These are phyloP conservation scores for Stratiomys singularior DNA, from an alignment of 2,888 invertebrate genomes.

Conservation along the genomic window DNA sequence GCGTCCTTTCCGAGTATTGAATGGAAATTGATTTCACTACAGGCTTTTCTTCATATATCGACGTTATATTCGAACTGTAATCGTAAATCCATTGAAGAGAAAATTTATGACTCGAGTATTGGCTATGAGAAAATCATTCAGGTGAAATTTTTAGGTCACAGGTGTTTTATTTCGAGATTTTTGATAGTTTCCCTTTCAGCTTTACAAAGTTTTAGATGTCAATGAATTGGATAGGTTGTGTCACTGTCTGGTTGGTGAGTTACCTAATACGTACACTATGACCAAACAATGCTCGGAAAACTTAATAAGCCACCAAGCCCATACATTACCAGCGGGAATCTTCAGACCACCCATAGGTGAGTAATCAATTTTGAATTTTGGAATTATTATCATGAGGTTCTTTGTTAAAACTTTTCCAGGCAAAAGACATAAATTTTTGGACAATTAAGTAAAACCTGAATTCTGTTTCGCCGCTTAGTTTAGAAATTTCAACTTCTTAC, in stretches of 20 bases:
- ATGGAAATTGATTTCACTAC: slow-evolving; percentile 31
- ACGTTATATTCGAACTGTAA: slow-evolving; percentile 66
- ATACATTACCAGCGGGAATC: slow-evolving; percentile 64
- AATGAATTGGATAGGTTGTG: slow-evolving; percentile 62
- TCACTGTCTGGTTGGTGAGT: slow-evolving; percentile 63
- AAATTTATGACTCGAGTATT: slow-evolving; percentile 65
- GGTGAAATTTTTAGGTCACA: slow-evolving; percentile 55
- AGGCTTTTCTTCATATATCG: slow-evolving; percentile 66
- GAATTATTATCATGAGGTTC: no score
- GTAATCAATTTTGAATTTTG: slow-evolving; percentile 43
- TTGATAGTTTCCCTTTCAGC: slow-evolving; percentile 54
- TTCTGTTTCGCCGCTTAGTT: no score
- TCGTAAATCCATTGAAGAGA: slow-evolving; percentile 63
- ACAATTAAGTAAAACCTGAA: no score
- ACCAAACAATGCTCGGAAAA: slow-evolving; percentile 66
- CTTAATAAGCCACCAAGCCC: slow-evolving; percentile 64
- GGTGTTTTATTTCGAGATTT: background rate
- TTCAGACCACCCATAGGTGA: slow-evolving; percentile 65
- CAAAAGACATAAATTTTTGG: no score
- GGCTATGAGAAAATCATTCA: slow-evolving; percentile 66
- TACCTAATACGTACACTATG: slow-evolving; percentile 67
- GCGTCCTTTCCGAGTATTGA: background rate
- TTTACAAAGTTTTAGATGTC: slow-evolving; percentile 63
- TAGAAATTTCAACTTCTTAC: no score
- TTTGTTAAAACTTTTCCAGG: no score